Percentiles rank a stretch among this genome's conserved stretches.
Conservation (phyloP, 2,797 vertebrate species). For the Ataeniobius toweri region DNA sequence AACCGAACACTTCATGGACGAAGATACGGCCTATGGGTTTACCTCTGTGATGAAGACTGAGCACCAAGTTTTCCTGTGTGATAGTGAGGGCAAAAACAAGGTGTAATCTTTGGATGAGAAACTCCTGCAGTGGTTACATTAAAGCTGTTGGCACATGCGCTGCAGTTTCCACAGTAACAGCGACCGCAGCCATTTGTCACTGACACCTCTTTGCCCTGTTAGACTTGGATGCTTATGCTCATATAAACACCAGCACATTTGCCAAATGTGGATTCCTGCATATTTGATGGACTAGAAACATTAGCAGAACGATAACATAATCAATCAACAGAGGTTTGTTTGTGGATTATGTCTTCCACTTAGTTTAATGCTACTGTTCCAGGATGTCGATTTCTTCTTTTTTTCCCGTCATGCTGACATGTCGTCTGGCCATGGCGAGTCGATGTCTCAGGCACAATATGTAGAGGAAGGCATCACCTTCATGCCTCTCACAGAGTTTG, state of each 20-base stretch:
- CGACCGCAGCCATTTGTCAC: constrained; percentile 70
- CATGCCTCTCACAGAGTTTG: constrained; percentile 59
- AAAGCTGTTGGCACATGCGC: constrained; percentile 57
- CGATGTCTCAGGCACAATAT: constrained; percentile 49
- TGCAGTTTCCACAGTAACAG: constrained; percentile 75
- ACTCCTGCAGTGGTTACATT: constrained; percentile 55
- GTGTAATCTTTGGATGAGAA: constrained; percentile 40
- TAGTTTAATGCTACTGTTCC: not conserved
- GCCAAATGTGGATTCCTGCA: constrained; percentile 27
- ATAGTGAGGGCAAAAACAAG: constrained; percentile 34
- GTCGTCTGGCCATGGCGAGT: constrained; percentile 25
- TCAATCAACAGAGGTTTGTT: constrained; percentile 31
- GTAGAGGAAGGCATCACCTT: constrained; percentile 67
- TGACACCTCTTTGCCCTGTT: constrained; percentile 65
- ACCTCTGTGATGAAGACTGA: constrained; percentile 22
- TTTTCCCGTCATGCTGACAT: not conserved
- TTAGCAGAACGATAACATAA: constrained; percentile 36
- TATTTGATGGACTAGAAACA: constrained; percentile 44
- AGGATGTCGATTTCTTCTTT: constrained; percentile 16
- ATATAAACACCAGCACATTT: constrained; percentile 35
- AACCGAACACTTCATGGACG: not conserved
- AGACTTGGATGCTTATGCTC: constrained; percentile 53
- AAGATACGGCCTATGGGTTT: constrained; percentile 22
- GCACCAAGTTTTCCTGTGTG: constrained; percentile 30
- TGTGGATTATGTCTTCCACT: constrained; percentile 15